phyloP scores from a whole-genome alignment of 2,888 invertebrate genomes.

The Alsophila aescularia region DNA sequence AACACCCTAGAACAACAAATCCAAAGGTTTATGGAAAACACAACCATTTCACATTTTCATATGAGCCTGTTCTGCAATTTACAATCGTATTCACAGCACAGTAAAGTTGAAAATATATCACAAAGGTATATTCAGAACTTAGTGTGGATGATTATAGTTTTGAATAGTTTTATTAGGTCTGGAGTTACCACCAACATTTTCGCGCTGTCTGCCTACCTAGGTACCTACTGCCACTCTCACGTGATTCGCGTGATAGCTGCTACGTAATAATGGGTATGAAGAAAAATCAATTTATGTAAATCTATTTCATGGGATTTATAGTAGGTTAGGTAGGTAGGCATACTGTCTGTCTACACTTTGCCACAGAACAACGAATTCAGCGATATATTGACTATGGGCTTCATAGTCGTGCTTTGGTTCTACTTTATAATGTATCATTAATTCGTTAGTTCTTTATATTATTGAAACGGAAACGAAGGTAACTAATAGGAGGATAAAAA shows the following conservation, averaged over 20 bases:
- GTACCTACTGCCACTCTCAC: not conserved
- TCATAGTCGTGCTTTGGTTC: no score
- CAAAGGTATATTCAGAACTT: not conserved
- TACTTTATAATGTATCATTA: no score
- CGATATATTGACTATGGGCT: no score
- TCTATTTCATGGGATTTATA: not conserved
- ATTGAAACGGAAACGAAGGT: no score
- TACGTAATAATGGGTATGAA: not conserved
- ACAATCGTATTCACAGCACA: not conserved
- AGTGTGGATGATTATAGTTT: conserved; percentile 15
- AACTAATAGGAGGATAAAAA: no score
- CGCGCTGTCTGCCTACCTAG: conserved; percentile 11
- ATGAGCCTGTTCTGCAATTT: not conserved
- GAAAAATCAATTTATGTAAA: not conserved
- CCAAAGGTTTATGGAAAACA: conserved; percentile 3
- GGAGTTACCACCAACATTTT: conserved; percentile 14
- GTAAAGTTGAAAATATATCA: conserved; percentile 7
- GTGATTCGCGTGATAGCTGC: conserved; percentile 10
- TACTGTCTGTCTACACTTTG: no score
- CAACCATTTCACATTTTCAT: not conserved
- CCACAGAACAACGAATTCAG: no score
- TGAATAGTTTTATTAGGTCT: conserved; percentile 24
- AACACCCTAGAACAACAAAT: conserved; percentile 13
- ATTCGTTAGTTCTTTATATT: no score
- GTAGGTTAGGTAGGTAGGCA: no score